Conservation (phyloP, 2,113 vertebrate genomes). For the Myotis brandtii region DNA sequence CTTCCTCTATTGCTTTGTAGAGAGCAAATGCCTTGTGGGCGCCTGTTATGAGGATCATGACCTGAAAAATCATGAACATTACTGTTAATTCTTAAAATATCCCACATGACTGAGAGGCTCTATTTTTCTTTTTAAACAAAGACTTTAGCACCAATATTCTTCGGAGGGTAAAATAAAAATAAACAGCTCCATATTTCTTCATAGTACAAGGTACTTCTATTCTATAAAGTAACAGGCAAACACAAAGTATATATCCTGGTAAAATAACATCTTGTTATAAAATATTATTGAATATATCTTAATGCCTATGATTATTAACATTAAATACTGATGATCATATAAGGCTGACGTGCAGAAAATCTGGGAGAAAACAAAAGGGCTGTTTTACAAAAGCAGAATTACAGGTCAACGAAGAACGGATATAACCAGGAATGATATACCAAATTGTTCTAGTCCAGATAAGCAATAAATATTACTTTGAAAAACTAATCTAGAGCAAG, state of each 20-base stretch:
- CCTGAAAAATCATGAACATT: slow-evolving; percentile 83
- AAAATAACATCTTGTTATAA: background rate
- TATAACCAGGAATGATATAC: background rate
- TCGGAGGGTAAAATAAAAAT: slow-evolving; percentile 12
- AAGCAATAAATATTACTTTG: background rate
- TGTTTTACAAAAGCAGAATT: slow-evolving; percentile 17
- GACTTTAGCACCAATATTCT: background rate
- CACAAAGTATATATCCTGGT: background rate
- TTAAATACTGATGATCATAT: background rate
- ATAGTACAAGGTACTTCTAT: background rate
- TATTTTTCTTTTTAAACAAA: background rate
- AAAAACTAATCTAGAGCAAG: background rate
- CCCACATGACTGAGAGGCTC: background rate
- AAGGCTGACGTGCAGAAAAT: background rate
- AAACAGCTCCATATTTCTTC: background rate
- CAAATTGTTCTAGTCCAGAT: background rate
- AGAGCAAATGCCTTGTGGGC: slow-evolving; percentile 92
- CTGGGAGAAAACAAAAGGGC: background rate
- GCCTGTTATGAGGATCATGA: slow-evolving; percentile 93
- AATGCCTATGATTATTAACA: background rate
- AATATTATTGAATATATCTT: background rate
- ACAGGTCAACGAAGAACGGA: background rate
- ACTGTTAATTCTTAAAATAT: background rate
- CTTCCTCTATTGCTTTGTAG: slow-evolving; percentile 92
- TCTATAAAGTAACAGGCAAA: background rate